These are phyloP conservation scores for Nothobranchius furzeri DNA, from an alignment of 2,113 vertebrate species.

Conservation along the genomic window DNA sequence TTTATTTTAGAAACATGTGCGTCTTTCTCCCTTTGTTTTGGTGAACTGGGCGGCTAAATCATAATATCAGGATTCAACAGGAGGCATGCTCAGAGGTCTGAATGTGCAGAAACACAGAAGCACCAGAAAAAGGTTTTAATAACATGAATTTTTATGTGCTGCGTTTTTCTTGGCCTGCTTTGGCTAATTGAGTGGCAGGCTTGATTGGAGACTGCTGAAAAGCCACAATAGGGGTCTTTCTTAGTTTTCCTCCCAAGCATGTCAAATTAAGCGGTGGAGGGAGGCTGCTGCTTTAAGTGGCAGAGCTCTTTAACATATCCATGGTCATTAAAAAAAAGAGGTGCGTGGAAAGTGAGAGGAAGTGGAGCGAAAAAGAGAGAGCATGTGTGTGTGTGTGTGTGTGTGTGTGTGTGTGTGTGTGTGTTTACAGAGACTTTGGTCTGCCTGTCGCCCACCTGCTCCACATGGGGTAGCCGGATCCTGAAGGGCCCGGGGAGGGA, in stretches of 20 bases:
- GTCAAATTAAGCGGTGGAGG: conserved; percentile 62
- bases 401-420: conserved; percentile 29
- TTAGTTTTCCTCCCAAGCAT: conserved; percentile 68
- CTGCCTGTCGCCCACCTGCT: conserved; percentile 69
- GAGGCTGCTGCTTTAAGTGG: conserved; percentile 48
- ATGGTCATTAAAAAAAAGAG: conserved; percentile 61
- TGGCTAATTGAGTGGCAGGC: conserved; percentile 63
- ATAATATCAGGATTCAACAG: not conserved
- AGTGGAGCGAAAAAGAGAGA: conserved; percentile 19
- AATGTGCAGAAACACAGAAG: not conserved
- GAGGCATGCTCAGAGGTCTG: not conserved
- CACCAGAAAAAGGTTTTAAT: conserved; percentile 20
- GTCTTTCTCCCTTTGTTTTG: not conserved
- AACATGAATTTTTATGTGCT: conserved; percentile 42
- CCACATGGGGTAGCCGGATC: conserved; percentile 50
- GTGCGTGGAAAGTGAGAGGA: conserved; percentile 47
- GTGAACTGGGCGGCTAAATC: not conserved
- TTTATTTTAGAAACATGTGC: conserved; percentile 17
- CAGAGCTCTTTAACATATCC: conserved; percentile 61
- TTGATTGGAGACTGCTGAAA: conserved; percentile 67
- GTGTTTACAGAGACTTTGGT: conserved; percentile 50
- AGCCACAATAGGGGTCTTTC: conserved; percentile 62
- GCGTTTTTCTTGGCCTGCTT: conserved; percentile 7
- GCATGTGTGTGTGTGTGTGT: conserved; percentile 24
- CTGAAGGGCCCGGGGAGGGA: conserved; percentile 37